Base-by-base conservation (phyloP, 2,888 invertebrate species). In the Heliconius erato region DNA sequence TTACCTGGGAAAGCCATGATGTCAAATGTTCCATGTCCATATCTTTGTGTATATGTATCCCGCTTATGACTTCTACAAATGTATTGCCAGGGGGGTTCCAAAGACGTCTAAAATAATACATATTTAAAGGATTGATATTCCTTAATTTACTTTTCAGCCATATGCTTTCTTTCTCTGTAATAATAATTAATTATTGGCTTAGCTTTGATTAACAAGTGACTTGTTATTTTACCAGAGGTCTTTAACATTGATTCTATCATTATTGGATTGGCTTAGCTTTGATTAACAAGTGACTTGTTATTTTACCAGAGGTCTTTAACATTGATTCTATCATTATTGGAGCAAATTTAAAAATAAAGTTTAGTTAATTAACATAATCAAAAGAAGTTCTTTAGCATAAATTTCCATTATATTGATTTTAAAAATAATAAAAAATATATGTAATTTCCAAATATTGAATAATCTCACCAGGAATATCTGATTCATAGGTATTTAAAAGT, bases 21-120 rank as follows among this genome's bases (percentile, higher is more conserved):
- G 89, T 88, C 79, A 94, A 84, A 63, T 90, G 89, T 76, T 90
- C 89, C 32, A 87, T 86, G 74, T 89, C 89, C 83, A 90, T 90
- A 23, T 89, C 87, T 28, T 86, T 87, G 5, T 87, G 83, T 65
- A 90, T 85, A 19, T 87, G 88, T 54, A 88, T 88, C 3, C 92
- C 92, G 63, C 91, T 92, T 26, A 93, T 88, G 65, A 91, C 86
- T 89, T 94, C 93, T 44, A 94, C 88, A 85, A 92, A 93, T 80
- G 89, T 92, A 12, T 87, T 86, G 0, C 92, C 91, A 0, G 90
- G 91, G 1, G 91, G 90, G 49, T 91, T 90, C 94, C 94, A 94
- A n/a, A 96, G 87, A 35, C 86, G 85, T 85, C 91, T 92, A 85
- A 91, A 96, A 87, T 95, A 96, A 87, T 93, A 94, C 89, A 91